A percentile compares a stretch with the other conserved stretches of the same genome.
These are phyloP conservation scores for Cotesia vestalis DNA, from an alignment of 1,140 invertebrate genomes.

Conservation along the genomic window DNA sequence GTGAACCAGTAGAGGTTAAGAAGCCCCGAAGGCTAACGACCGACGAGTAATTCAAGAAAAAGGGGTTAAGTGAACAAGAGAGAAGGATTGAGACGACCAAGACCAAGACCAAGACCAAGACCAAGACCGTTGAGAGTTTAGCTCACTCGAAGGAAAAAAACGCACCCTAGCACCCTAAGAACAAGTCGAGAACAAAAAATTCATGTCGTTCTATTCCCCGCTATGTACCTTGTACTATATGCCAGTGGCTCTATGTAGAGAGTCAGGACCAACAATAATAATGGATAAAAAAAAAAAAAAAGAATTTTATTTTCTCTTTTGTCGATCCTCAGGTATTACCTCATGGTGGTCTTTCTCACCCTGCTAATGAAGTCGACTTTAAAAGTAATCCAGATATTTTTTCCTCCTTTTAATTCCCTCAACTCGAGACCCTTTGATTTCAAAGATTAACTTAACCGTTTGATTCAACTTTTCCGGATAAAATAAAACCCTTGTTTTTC, in stretches of 20 bases:
- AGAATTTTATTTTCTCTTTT: constrained; percentile 24
- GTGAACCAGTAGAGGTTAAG: not conserved
- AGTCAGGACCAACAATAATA: constrained; percentile 19
- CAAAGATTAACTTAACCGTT: too few relatives aligned
- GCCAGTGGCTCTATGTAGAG: not conserved
- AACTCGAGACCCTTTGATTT: not conserved
- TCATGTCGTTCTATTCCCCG: not conserved
- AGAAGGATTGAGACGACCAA: not conserved
- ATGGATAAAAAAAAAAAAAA: not conserved
- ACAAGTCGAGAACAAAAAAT: constrained; percentile 17
- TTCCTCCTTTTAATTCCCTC: not conserved
- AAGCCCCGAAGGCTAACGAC: constrained; percentile 27
- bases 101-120: too few relatives aligned
- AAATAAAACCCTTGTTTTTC: too few relatives aligned
- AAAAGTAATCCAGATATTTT: not conserved
- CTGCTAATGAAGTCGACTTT: constrained; percentile 2
- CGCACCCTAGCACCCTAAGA: constrained; percentile 7
- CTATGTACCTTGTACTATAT: not conserved
- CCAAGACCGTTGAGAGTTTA: not conserved
- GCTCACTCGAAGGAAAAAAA: constrained; percentile 22
- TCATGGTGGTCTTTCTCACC: constrained; percentile 26
- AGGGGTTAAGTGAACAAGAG: constrained; percentile 14
- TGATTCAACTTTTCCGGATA: too few relatives aligned
- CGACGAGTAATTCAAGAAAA: constrained; percentile 17
- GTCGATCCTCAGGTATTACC: constrained; percentile 1